Evolutionary conservation across 2,113 vertebrate genomes (phyloP).

Genomic region (Phrynosoma platyrhinos): DNA sequence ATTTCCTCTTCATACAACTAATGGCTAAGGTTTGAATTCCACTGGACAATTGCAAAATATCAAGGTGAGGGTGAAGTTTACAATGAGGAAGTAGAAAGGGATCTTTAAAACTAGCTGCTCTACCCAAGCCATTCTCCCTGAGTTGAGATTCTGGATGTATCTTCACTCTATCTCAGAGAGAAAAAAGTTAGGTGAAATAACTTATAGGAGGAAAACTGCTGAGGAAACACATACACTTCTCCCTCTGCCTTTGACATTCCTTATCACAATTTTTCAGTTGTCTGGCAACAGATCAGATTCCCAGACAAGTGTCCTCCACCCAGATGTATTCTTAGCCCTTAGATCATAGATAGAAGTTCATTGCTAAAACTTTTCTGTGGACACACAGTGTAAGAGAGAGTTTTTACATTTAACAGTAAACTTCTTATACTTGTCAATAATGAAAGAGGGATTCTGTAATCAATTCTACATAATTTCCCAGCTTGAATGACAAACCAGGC

Average conservation of each 20-base stretch:
- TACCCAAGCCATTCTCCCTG: background rate
- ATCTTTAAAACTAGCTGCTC: background rate
- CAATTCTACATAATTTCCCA: background rate
- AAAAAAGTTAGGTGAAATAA: background rate
- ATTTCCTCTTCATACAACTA: background rate
- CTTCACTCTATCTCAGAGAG: background rate
- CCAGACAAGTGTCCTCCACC: background rate
- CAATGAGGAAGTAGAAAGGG: background rate
- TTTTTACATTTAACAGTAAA: background rate
- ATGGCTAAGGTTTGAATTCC: background rate
- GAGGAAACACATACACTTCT: no score
- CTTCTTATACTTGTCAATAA: background rate
- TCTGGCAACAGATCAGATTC: background rate
- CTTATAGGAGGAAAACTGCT: background rate
- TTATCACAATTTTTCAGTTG: background rate
- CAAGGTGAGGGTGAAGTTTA: background rate
- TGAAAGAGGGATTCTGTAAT: background rate
- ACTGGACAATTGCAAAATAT: background rate
- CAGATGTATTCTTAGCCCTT: background rate
- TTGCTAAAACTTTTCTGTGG: background rate
- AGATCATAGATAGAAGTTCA: background rate
- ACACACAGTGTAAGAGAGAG: background rate
- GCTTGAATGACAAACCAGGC: background rate
- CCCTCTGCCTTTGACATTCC: no score
- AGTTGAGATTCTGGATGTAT: background rate